Evolutionary conservation across 2,888 invertebrate species (phyloP).

Genomic region (Luperina nickerlii): DNA sequence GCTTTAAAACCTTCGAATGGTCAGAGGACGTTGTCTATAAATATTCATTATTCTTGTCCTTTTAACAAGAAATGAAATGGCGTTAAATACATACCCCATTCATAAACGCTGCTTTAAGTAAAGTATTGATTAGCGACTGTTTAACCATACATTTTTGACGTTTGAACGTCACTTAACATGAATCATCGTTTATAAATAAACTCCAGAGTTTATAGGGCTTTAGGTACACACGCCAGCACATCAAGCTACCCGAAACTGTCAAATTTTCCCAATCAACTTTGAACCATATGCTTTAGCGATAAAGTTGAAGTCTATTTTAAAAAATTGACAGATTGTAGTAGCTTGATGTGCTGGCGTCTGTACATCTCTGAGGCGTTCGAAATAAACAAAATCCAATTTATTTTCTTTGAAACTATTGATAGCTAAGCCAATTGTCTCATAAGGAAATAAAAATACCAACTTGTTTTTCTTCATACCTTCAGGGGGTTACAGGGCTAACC

Average conservation of each 20-base stretch:
- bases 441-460: constrained; percentile 1
- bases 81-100: background rate
- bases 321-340: too few relatives aligned
- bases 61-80: background rate
- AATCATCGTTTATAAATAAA: background rate
- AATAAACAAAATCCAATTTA: background rate
- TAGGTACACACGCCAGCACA: too few relatives aligned
- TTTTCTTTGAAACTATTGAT: background rate
- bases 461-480: constrained; percentile 21
- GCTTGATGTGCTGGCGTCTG: too few relatives aligned
- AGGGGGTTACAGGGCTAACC: background rate
- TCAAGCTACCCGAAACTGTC: too few relatives aligned
- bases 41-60: background rate
- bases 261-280: too few relatives aligned
- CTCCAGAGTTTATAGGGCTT: background rate
- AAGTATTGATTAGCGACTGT: background rate
- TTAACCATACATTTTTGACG: background rate
- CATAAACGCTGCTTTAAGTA: background rate
- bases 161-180: background rate
- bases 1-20: background rate
- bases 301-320: too few relatives aligned
- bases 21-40: background rate
- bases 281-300: too few relatives aligned
- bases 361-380: background rate
- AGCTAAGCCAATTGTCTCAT: background rate